Evolutionary conservation across 2,888 invertebrate species (phyloP), one percentile per base, ranked within the genome.

Genomic region (Clanis bilineata): DNA sequence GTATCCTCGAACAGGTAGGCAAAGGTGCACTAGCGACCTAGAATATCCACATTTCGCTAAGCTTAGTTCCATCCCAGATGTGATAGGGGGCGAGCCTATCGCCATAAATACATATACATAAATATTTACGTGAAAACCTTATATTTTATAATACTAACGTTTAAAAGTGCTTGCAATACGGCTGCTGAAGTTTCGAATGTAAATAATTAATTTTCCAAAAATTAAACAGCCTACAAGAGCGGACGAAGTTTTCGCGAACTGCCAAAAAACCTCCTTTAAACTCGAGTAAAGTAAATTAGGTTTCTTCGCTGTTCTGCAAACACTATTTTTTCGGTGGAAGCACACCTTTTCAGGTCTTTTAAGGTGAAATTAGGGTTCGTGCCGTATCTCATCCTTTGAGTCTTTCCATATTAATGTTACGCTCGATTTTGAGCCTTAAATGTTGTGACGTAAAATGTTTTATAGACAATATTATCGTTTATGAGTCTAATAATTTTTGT

Each of bases 341-440:
- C 60, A 60, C 62, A 60, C 62, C 64, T 66, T 63, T 64, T 60
- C 58, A 63, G 61, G 59, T 47, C 38, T 63, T 62, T 60, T 57
- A 64, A 64, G 60, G 61, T 62, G 60, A 67, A 67, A 69, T 66
- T 68, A 60, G 57, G 58, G 59, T 60, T 59, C 61, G 62, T 63
- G 63, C 61, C 51, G 58, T 69, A 70, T 69, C 69, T 67, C 60
- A 25, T 44, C 36, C 23, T 57, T 54, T 36, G 43, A 44, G 23
- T 21, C 22, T 36, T 43, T 44, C 44, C 18, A 25, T 25, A 51
- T 47, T 58, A 51, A 56, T 18, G 41, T 43, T 10, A 51, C 32
- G 51, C 47, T 58, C 45, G 44, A 32, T 51, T 32, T 28, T 51
- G 32, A 18, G 10, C 32, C 51, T 51, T 9, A 28, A 51, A 18